phyloP scores from a whole-genome alignment of 2,113 vertebrate species.

The Mormyrus iriodes region DNA sequence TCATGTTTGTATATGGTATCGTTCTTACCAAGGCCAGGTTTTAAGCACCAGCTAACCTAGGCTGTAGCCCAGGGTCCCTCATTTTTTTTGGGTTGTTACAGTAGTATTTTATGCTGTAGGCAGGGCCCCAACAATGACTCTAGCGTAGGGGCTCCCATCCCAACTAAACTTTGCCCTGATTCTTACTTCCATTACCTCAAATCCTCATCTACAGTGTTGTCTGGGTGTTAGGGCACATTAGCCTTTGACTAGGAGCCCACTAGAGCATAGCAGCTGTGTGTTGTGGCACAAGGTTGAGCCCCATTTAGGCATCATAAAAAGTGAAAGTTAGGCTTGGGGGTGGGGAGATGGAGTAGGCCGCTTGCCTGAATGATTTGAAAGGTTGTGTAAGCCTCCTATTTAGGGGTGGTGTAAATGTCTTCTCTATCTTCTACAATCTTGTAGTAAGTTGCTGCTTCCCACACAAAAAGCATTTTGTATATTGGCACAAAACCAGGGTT shows the following conservation, averaged over 20 bases:
- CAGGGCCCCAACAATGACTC: no score
- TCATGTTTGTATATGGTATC: not conserved
- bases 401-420: not conserved
- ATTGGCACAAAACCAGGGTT: not conserved
- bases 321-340: not conserved
- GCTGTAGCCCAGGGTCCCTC: not conserved
- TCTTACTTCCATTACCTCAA: not conserved
- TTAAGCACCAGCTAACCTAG: not conserved
- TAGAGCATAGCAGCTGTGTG: not conserved
- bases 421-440: not conserved
- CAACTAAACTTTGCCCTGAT: not conserved
- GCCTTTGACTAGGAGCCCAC: not conserved
- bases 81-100: not conserved
- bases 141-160: not conserved
- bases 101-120: not conserved
- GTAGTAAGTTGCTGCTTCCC: not conserved
- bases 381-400: not conserved
- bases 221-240: not conserved
- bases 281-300: not conserved
- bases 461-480: not conserved
- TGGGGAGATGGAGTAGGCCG: not conserved
- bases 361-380: not conserved
- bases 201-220: not conserved
- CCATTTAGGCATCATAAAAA: not conserved
- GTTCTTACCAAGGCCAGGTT: not conserved